A percentile compares a stretch with the other conserved stretches of the same genome.
These are phyloP conservation scores for Gobius niger DNA, from an alignment of 2,113 vertebrate species.

Conservation along the genomic window DNA sequence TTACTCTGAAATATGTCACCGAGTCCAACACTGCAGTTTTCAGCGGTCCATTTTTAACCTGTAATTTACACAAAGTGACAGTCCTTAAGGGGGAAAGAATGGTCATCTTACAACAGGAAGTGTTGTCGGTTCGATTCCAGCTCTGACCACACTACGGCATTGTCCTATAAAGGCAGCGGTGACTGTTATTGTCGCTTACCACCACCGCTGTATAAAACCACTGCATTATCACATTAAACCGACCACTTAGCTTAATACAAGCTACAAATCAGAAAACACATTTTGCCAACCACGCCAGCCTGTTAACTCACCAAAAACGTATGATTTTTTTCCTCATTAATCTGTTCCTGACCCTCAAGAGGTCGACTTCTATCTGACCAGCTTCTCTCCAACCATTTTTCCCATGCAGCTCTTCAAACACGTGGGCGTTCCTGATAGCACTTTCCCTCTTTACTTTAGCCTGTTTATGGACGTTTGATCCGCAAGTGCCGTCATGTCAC, in stretches of 20 bases:
- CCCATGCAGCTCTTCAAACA: not conserved
- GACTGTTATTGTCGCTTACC: too few species aligned
- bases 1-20: constrained; percentile 22
- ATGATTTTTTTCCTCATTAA: not conserved
- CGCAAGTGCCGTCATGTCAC: not conserved
- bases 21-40: not conserved
- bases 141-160: too few species aligned
- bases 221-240: not conserved
- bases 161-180: too few species aligned
- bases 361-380: not conserved
- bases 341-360: not conserved
- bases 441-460: not conserved
- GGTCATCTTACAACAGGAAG: too few species aligned
- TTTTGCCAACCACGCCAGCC: too few species aligned
- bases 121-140: too few species aligned
- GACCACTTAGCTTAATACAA: not conserved
- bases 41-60: too few species aligned
- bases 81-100: too few species aligned
- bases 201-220: too few species aligned
- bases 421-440: not conserved
- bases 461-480: constrained; percentile 9
- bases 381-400: not conserved
- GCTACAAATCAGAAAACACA: not conserved
- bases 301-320: too few species aligned
- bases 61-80: too few species aligned